Conservation (phyloP, 2,113 vertebrate genomes). For the Plectropomus leopardus region DNA sequence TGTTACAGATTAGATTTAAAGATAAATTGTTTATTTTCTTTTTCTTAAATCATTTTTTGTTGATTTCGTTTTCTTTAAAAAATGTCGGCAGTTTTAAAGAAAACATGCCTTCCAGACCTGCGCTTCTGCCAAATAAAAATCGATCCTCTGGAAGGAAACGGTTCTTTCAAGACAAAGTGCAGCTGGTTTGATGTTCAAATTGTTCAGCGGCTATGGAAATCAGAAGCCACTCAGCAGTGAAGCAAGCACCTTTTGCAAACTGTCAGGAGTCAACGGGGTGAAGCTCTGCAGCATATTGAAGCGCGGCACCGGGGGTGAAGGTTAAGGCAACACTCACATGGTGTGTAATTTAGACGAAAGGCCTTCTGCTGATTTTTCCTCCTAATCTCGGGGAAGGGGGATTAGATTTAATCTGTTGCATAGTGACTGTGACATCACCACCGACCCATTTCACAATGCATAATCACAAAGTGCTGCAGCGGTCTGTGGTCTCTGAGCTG, state of each 20-base stretch:
- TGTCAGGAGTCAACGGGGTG: neutral
- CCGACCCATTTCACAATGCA: constrained; percentile 57
- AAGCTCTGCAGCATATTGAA: neutral
- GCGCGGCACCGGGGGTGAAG: neutral
- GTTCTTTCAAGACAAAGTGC: neutral
- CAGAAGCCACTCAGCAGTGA: neutral
- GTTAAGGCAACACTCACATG: constrained; percentile 27
- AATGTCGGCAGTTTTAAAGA: no score
- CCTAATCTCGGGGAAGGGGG: constrained; percentile 58
- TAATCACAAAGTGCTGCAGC: constrained; percentile 33
- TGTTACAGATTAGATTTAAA: no score
- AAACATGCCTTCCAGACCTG: no score
- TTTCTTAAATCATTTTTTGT: no score
- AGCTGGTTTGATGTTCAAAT: neutral
- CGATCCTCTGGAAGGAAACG: no score
- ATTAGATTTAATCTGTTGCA: constrained; percentile 63
- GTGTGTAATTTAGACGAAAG: constrained; percentile 60
- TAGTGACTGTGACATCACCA: constrained; percentile 55
- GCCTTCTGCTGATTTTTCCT: constrained; percentile 33
- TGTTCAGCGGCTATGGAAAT: no score
- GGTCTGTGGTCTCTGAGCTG: no score
- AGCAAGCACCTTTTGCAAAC: neutral
- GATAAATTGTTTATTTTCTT: no score
- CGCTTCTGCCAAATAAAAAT: no score
- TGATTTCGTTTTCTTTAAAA: no score